Conservation (phyloP, 2,113 vertebrate genomes). For the Thunnus maccoyii region DNA sequence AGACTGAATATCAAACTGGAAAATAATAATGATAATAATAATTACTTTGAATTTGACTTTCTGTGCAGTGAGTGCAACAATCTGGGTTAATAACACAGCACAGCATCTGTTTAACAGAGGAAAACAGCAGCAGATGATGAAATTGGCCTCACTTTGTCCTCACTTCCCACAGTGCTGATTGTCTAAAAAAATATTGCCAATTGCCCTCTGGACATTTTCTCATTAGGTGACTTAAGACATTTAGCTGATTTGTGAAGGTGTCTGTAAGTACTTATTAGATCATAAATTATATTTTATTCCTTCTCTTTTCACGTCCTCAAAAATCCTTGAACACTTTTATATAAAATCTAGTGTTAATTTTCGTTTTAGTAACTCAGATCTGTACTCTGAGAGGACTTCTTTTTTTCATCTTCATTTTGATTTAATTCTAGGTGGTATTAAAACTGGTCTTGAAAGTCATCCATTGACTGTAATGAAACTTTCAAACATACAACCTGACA, state of each 20-base stretch:
- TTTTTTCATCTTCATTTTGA: too few relatives aligned
- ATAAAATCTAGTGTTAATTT: constrained; percentile 13
- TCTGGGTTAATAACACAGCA: background rate
- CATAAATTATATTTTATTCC: constrained; percentile 9
- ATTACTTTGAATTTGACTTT: background rate
- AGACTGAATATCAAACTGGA: background rate
- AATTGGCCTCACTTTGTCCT: constrained; percentile 12
- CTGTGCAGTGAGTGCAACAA: constrained; percentile 9
- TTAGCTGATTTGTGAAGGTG: constrained; percentile 8
- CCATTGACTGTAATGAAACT: constrained; percentile 30
- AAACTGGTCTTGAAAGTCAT: constrained; percentile 25
- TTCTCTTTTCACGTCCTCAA: constrained; percentile 14
- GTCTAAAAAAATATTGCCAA: constrained; percentile 3
- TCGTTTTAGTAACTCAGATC: background rate
- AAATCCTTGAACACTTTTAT: constrained; percentile 41
- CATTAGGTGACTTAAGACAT: constrained; percentile 31
- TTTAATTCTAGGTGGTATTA: constrained; percentile 26
- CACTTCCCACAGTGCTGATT: background rate
- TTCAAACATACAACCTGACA: constrained; percentile 13
- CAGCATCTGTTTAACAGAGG: background rate
- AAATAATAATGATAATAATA: constrained; percentile 1
- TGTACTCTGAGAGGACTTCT: too few relatives aligned
- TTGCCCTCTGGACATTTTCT: constrained; percentile 19
- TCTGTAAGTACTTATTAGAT: constrained; percentile 11
- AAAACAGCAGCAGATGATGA: background rate